Conservation (phyloP, 2,797 vertebrate genomes). For the Syncerus caffer region DNA sequence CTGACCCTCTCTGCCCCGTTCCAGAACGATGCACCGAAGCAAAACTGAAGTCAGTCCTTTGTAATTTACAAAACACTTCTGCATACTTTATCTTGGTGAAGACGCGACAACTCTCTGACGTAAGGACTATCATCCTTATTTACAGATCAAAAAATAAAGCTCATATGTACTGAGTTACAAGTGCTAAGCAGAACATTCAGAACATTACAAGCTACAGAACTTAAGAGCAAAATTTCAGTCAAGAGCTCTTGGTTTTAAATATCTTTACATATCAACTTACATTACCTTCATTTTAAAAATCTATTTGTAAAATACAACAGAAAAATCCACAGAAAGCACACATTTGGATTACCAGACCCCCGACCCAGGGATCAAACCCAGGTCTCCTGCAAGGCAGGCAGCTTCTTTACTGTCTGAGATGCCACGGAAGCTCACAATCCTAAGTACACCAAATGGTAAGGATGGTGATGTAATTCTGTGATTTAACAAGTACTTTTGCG, state of each 20-base stretch:
- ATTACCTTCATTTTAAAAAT: not conserved
- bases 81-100: not conserved
- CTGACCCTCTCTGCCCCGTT: not conserved
- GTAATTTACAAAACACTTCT: not conserved
- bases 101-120: not conserved
- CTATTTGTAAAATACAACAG: not conserved
- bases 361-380: not conserved
- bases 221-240: not conserved
- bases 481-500: not conserved
- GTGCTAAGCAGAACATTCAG: not conserved
- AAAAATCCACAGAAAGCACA: not conserved
- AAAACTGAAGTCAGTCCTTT: not conserved
- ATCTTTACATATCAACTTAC: not conserved
- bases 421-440: not conserved
- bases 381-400: not conserved
- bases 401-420: not conserved
- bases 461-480: not conserved
- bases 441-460: not conserved
- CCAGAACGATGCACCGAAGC: accelerated
- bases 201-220: not conserved
- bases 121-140: not conserved
- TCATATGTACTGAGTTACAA: not conserved
- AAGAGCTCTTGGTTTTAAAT: not conserved
- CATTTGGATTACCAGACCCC: not conserved
- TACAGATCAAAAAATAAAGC: not conserved